Percentiles rank a stretch among this genome's conserved stretches.
phyloP scores from a whole-genome alignment of 2,113 vertebrate genomes.

The Rhipidura dahli region DNA sequence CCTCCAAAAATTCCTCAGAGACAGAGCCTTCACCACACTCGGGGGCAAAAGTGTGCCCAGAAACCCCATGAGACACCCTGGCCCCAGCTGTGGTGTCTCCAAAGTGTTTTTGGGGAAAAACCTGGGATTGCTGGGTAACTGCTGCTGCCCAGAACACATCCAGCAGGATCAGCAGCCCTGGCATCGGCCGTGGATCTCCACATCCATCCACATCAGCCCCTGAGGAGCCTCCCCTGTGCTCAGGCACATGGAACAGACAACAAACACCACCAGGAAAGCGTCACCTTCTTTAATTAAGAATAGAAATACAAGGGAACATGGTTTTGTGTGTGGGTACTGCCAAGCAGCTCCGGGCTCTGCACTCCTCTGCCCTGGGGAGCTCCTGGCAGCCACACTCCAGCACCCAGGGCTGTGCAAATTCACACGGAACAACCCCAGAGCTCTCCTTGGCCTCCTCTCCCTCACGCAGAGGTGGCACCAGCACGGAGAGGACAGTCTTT shows the following conservation, averaged over 20 bases:
- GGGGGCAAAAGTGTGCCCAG: background rate
- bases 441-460: background rate
- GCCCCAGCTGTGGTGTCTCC: background rate
- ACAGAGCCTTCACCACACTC: background rate
- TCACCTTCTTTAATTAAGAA: conserved; percentile 18
- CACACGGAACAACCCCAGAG: accelerated
- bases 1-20: background rate
- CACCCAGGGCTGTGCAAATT: background rate
- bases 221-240: background rate
- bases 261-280: accelerated
- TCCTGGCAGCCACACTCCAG: background rate
- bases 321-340: too few species aligned
- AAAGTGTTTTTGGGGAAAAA: background rate
- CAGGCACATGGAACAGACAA: background rate
- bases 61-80: background rate
- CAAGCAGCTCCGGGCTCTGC: accelerated
- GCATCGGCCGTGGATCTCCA: background rate
- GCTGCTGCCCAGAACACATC: too few species aligned
- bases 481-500: background rate
- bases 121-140: accelerated
- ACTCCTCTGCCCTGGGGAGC: accelerated
- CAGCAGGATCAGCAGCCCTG: background rate
- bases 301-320: background rate
- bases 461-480: background rate
- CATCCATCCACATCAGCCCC: background rate